phyloP scores from a whole-genome alignment of 2,797 vertebrate species.

The Liasis olivaceus region DNA sequence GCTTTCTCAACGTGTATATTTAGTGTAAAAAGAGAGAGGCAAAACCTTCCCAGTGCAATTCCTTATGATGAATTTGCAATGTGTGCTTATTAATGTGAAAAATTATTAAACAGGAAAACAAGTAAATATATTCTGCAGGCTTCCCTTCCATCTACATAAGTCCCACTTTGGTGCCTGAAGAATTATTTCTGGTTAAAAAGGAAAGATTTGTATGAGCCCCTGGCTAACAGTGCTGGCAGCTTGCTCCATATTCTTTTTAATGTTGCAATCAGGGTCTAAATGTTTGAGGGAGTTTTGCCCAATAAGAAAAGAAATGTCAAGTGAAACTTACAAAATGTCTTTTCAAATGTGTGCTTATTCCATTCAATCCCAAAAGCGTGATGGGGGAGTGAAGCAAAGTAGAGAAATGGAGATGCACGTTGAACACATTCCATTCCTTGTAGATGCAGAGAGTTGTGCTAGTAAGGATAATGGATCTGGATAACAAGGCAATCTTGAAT shows the following conservation, averaged over 20 bases:
- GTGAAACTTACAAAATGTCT: constrained; percentile 40
- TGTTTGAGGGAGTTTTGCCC: not conserved
- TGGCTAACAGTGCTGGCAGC: constrained; percentile 60
- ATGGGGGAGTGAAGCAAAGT: not conserved
- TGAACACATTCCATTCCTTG: constrained; percentile 9
- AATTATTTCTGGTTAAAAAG: constrained; percentile 61
- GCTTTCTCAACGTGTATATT: constrained; percentile 10
- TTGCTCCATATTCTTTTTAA: constrained; percentile 54
- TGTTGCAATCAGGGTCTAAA: constrained; percentile 47
- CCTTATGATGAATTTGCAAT: constrained; percentile 43
- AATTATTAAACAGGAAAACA: constrained; percentile 59
- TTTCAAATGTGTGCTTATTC: not conserved
- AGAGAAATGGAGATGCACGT: not conserved
- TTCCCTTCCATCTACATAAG: constrained; percentile 53
- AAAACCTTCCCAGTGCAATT: constrained; percentile 40
- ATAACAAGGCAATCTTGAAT: not conserved
- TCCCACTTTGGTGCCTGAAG: constrained; percentile 38
- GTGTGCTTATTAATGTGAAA: constrained; percentile 29
- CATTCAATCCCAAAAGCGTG: not conserved
- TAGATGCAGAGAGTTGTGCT: not conserved
- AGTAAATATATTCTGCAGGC: constrained; percentile 28
- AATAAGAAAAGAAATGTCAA: constrained; percentile 33
- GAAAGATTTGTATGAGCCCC: constrained; percentile 52
- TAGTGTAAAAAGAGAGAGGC: constrained; percentile 12
- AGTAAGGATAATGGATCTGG: not conserved